phyloP scores from a whole-genome alignment of 1,140 invertebrate species.

The Lysiphlebus fabarum region DNA sequence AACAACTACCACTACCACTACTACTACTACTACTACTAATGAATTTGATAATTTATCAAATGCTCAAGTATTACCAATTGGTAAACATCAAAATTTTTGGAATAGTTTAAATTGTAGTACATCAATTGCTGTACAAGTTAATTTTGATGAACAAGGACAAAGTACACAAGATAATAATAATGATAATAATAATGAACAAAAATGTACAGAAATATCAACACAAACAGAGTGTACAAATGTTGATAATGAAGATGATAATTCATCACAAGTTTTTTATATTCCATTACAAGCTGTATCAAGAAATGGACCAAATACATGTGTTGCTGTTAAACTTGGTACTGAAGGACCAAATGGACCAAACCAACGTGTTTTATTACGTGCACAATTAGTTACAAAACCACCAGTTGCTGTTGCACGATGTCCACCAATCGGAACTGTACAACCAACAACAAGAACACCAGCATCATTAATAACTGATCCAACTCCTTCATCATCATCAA shows the following conservation, averaged over 20 bases:
- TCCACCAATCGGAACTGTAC: constrained; percentile 60
- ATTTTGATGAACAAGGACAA: constrained; percentile 47
- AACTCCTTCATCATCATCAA: constrained; percentile 36
- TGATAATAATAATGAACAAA: constrained; percentile 32
- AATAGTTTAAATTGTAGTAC: constrained; percentile 51
- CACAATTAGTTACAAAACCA: constrained; percentile 67
- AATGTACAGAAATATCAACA: constrained; percentile 55
- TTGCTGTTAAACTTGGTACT: constrained; percentile 65
- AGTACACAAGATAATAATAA: constrained; percentile 18
- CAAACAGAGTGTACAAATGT: constrained; percentile 56
- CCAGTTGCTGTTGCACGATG: constrained; percentile 54
- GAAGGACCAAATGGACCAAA: constrained; percentile 63
- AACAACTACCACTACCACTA: too few species aligned
- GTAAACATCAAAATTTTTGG: constrained; percentile 50
- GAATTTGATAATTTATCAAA: constrained; percentile 43
- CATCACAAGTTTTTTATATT: constrained; percentile 66
- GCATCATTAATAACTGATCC: constrained; percentile 26
- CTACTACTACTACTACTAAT: too few species aligned
- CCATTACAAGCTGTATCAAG: constrained; percentile 60
- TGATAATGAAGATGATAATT: constrained; percentile 52
- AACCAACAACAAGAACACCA: constrained; percentile 55
- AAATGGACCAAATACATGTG: constrained; percentile 51
- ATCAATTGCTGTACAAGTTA: constrained; percentile 62
- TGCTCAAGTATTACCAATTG: constrained; percentile 48
- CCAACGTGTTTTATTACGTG: constrained; percentile 63